Evolutionary conservation across 2,888 invertebrate genomes (phyloP), one percentile per base, ranked within the genome.

Genomic region (Hirudinaria manillensis): DNA sequence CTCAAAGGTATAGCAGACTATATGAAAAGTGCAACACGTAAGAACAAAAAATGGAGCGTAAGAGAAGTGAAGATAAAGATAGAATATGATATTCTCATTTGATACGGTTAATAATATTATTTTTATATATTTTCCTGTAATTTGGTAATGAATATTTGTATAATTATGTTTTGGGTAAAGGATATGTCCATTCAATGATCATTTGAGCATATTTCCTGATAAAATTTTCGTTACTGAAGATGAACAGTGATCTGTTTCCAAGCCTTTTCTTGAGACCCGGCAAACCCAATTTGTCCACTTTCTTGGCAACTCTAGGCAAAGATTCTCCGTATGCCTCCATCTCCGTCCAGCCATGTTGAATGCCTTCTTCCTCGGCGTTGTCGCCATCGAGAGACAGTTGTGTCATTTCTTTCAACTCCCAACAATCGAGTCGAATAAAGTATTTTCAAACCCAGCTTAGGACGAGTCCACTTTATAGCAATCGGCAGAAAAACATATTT

Each of bases 111-210:
- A n/a, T n/a, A n/a, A n/a, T n/a, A n/a, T n/a, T n/a, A n/a, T n/a
- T n/a, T n/a, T n/a, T n/a, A n/a, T n/a, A n/a, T n/a, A n/a, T n/a
- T n/a, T n/a, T n/a, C n/a, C n/a, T n/a, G n/a, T n/a, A n/a, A n/a
- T n/a, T n/a, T n/a, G n/a, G n/a, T n/a, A n/a, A n/a, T n/a, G n/a
- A n/a, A n/a, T n/a, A n/a, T n/a, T n/a, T n/a, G n/a, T n/a, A n/a
- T n/a, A n/a, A n/a, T n/a, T n/a, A n/a, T n/a, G n/a, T n/a, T n/a
- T n/a, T n/a, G n/a, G n/a, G n/a, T 85, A 89, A 90, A 90, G 90
- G 90, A 90, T 90, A 90, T 91, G 95, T 96, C 98, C 98, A 99
- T 91, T 99, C 98, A 89, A 99, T 99, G 89, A 99, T 95, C 89
- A 95, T 95, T 89, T 93, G 93, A 89, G 97, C 97, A 89, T 94